Percentiles rank a stretch among this genome's conserved stretches.
Evolutionary conservation across 2,888 invertebrate species (phyloP).

Genomic region (Geophilus truncorum): DNA sequence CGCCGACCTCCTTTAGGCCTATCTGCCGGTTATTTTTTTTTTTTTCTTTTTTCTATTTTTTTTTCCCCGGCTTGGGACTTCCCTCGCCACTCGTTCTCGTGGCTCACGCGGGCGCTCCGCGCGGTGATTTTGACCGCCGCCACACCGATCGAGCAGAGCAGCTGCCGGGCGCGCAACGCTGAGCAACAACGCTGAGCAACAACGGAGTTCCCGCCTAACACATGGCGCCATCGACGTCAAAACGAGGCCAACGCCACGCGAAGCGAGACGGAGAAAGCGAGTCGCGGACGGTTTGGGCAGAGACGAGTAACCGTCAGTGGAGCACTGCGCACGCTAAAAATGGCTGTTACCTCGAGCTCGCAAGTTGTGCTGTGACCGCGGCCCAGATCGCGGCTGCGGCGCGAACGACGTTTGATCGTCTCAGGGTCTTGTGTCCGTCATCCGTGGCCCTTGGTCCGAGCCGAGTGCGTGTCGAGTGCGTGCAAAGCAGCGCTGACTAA

Average conservation of each 20-base stretch:
- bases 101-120: not conserved
- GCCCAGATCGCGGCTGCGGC: not conserved
- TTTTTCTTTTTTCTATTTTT: not conserved
- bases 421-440: not conserved
- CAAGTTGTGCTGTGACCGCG: constrained; percentile 16
- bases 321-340: constrained; percentile 1
- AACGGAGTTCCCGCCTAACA: not conserved
- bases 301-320: not conserved
- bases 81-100: not conserved
- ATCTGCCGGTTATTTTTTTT: too few species aligned
- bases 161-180: not conserved
- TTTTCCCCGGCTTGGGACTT: not conserved
- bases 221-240: constrained; percentile 16
- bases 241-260: constrained; percentile 16
- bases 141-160: not conserved
- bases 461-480: constrained; percentile 16
- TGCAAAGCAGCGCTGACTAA: constrained; percentile 25
- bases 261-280: not conserved
- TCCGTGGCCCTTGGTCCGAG: constrained; percentile 12
- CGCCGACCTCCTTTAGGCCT: not conserved
- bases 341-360: constrained; percentile 13
- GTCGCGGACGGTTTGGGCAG: not conserved
- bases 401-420: not conserved
- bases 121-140: constrained; percentile 10
- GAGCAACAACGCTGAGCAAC: not conserved